Percentiles rank a stretch among this genome's conserved stretches.
Evolutionary conservation across 2,797 vertebrate species (phyloP).

Genomic region (Cebuella pygmaea): DNA sequence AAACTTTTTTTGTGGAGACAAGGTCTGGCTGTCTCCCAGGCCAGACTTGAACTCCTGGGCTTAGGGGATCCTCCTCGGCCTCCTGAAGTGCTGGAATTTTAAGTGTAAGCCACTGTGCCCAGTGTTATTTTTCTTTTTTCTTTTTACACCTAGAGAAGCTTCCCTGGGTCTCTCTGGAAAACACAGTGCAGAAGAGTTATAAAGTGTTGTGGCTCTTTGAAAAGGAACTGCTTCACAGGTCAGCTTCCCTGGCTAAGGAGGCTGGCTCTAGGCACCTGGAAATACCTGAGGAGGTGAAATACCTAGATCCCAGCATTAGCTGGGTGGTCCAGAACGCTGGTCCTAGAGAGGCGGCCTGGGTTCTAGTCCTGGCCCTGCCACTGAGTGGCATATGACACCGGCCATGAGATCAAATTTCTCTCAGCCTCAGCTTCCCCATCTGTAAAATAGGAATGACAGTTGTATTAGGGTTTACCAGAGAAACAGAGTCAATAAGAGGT

Average conservation of each 20-base stretch:
- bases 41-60: no score
- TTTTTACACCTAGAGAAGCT: not conserved
- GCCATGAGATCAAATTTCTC: not conserved
- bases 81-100: no score
- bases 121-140: not conserved
- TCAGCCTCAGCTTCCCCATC: not conserved
- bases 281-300: not conserved
- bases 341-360: not conserved
- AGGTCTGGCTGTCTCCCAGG: no score
- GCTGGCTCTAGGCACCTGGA: not conserved
- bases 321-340: not conserved
- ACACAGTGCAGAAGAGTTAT: not conserved
- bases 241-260: not conserved
- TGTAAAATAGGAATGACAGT: not conserved
- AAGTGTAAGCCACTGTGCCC: no score
- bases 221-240: not conserved
- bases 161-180: not conserved
- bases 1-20: no score
- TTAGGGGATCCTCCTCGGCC: no score
- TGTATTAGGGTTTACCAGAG: not conserved
- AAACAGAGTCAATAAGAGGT: not conserved
- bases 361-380: not conserved
- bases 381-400: not conserved
- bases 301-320: not conserved
- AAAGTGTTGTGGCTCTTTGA: no score